Evolutionary conservation across 1,140 invertebrate species (phyloP).

Genomic region (Spodoptera frugiperda): DNA sequence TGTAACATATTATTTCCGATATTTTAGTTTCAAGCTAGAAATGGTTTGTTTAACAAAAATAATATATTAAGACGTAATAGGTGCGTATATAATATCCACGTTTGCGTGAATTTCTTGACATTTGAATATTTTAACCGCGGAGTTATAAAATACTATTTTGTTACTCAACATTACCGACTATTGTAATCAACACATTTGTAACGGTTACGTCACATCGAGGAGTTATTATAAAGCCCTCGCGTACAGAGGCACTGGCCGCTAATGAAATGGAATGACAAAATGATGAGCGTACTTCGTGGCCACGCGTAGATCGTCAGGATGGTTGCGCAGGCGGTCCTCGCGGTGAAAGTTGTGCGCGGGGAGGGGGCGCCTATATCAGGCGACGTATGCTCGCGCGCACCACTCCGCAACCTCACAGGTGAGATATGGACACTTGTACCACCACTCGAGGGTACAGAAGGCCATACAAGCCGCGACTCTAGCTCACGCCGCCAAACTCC

Average conservation of each 20-base stretch:
- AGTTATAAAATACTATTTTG: neutral
- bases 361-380: slow-evolving; percentile 69
- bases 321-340: slow-evolving; percentile 63
- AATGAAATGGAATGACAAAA: slow-evolving; percentile 28
- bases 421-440: slow-evolving; percentile 53
- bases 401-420: slow-evolving; percentile 73
- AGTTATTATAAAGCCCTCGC: neutral
- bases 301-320: slow-evolving; percentile 58
- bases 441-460: slow-evolving; percentile 8
- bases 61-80: no score
- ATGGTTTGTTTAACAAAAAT: no score
- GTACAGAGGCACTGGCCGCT: neutral
- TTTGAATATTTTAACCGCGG: no score
- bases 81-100: no score
- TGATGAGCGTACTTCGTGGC: slow-evolving; percentile 64
- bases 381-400: slow-evolving; percentile 68
- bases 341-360: slow-evolving; percentile 72
- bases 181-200: neutral
- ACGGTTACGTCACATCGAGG: neutral
- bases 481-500: slow-evolving; percentile 1
- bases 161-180: no score
- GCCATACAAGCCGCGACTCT: slow-evolving; percentile 19
- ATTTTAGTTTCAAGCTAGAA: no score
- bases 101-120: no score
- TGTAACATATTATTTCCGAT: neutral